These are phyloP conservation scores for Brachyistius frenatus DNA, from an alignment of 2,113 vertebrate species.

Conservation along the genomic window DNA sequence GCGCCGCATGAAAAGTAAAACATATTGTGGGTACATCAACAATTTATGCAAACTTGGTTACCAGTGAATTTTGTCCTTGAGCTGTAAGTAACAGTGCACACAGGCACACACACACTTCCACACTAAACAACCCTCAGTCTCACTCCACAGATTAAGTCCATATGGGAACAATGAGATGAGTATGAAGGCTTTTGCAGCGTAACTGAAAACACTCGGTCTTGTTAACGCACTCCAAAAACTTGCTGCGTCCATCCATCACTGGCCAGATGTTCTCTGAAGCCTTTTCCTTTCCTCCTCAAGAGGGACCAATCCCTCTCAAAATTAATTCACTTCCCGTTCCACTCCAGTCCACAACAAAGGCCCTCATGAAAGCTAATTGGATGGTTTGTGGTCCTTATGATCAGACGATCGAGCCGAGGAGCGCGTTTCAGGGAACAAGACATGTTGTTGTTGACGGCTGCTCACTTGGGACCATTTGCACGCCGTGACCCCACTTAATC, in stretches of 20 bases:
- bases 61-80: constrained; percentile 50
- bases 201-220: constrained; percentile 79
- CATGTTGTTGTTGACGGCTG: constrained; percentile 63
- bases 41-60: constrained; percentile 42
- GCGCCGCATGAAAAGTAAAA: constrained; percentile 41
- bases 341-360: constrained; percentile 74
- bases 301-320: constrained; percentile 63
- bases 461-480: constrained; percentile 63
- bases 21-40: constrained; percentile 33
- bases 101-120: constrained; percentile 25
- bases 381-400: constrained; percentile 63
- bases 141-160: constrained; percentile 76
- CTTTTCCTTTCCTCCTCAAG: constrained; percentile 61
- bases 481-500: constrained; percentile 73
- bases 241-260: constrained; percentile 72
- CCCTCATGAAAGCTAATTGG: constrained; percentile 70
- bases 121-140: constrained; percentile 43
- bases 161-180: constrained; percentile 82
- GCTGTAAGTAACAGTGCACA: constrained; percentile 25
- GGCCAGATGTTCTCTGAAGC: constrained; percentile 78
- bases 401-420: constrained; percentile 34
- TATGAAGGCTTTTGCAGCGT: constrained; percentile 72
- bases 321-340: constrained; percentile 76
- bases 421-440: constrained; percentile 45
- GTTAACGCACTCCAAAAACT: constrained; percentile 78